Base-by-base conservation (phyloP, 2,888 invertebrate genomes). In the Hydrotaea diabolus region DNA sequence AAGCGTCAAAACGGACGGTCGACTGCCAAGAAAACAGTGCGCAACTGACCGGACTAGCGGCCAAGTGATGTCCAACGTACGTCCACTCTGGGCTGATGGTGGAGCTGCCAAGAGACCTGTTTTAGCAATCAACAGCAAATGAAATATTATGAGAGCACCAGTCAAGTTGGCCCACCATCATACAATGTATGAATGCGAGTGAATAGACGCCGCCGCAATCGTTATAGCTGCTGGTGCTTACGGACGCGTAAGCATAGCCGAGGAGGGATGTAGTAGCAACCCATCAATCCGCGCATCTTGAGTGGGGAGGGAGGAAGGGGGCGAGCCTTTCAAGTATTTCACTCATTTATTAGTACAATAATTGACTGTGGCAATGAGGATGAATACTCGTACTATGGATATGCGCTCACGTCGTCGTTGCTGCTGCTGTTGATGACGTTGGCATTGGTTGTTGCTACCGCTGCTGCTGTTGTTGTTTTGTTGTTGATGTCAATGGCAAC, bases 301-400 rank as follows among this genome's bases (percentile, higher is more conserved):
- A 73, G 55, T 73, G 72, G 36, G 9, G 3, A 4, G 31, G 31
- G 31, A 7, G 31, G 31, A 7, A 7, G 7, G 31, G 31, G 7
- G 31, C 3, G 2, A 7, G 57, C 1, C 59, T 73, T 73, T 62
- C 74, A 74, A 74, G 59, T 74, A 74, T 23, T 74, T 74, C 59
- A 46, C 59, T 74, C 53, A 36, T 62, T 62, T 74, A 74, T 74
- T 74, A 62, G 74, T 74, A 59, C 74, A 74, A 74, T 74, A 74
- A 74, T 74, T 74, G 74, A 74, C 59, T 74, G 74, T 62, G 59
- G 74, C 59, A 59, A 59, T 74, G 46, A 46, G 46, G 59, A 62
- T 74, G 59, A 74, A 69, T 69, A 69, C 46, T 19, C 17, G 19
- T 26, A 59, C 59, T 49, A 59, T 15, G 19, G 23, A 21, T 8